Evolutionary conservation across 2,113 vertebrate species (phyloP), one percentile per base, ranked within the genome.

Genomic region (Nibea coibor): DNA sequence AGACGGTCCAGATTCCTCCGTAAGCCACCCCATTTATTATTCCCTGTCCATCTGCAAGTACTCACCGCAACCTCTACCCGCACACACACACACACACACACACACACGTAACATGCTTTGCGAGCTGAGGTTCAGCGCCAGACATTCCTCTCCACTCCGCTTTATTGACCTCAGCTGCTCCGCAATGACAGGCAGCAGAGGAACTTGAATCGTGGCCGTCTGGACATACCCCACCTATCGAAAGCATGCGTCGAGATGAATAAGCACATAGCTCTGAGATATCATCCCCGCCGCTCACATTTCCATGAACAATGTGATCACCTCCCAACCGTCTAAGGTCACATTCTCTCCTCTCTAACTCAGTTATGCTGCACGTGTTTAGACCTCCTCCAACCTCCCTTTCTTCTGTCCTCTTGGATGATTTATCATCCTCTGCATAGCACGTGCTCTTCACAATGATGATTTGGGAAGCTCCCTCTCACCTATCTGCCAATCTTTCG

Each of bases 141-240:
- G 67, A 73, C 81, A 75, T 85, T 87, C 87, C 80, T 31, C 58
- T 53, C 66, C 48, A 26, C 75, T 85, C 50, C 64, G 26, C 59
- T 26, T 81, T 83, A 72, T 63, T 87, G 75, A 80, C 84, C 71
- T 82, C 78, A 79, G 75, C 71, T 64, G 73, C 68, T 80, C 77
- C 42, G 42, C 53, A 78, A 42, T 75, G 81, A 78, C 22, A 59
- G 51, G 69, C 58, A 54, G 72, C 11, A 65, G 57, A 58, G 54
- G 65, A 72, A 58, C 59, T n/a, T 15, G 22, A 72, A 78, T 70
- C 76, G 67, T 72, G 11, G 5, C 72, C 2, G 47, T 53, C 64
- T 86, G 58, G 39, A 59, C 12, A 4, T 39, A 64, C 68, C 78
- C 57, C 72, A 31, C 62, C 72, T 57, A 69, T n/a, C 19, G 50